These are phyloP conservation scores for Melanocharis versteri DNA, from an alignment of 2,113 vertebrate genomes.

Conservation along the genomic window DNA sequence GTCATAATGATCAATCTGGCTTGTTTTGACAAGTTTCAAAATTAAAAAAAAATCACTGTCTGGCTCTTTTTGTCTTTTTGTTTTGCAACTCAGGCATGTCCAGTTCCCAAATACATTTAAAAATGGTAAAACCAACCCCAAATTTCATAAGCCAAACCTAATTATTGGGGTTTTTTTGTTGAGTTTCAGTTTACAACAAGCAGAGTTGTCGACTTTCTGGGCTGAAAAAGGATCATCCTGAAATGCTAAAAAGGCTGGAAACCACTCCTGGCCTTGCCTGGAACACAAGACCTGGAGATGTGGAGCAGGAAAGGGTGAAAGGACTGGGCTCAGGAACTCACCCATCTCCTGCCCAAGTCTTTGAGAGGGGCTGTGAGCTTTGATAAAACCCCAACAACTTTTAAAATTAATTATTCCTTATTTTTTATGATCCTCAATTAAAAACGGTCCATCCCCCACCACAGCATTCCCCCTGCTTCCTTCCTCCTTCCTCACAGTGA, in stretches of 20 bases:
- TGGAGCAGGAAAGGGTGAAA: neutral
- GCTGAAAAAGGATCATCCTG: neutral
- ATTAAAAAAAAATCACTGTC: neutral
- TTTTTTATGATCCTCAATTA: neutral
- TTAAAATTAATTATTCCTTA: neutral
- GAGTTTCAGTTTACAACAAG: neutral
- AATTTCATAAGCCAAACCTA: conserved; percentile 27
- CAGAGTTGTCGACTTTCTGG: rapidly evolving
- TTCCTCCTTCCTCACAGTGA: neutral
- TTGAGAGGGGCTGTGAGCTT: neutral
- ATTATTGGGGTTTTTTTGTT: neutral
- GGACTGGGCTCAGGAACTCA: neutral
- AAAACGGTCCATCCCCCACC: neutral
- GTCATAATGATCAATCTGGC: conserved; percentile 21
- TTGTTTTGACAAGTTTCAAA: conserved; percentile 34
- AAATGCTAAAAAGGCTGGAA: neutral
- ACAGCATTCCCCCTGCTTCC: neutral
- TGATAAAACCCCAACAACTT: neutral
- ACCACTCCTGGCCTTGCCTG: neutral
- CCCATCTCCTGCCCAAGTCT: neutral
- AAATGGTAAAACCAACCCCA: conserved; percentile 43
- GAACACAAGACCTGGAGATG: neutral
- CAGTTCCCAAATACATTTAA: neutral
- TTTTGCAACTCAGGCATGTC: conserved; percentile 24
- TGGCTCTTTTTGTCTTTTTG: conserved; percentile 30